Conservation (phyloP, 2,888 invertebrate genomes). For the Phanerotoma sp. region DNA sequence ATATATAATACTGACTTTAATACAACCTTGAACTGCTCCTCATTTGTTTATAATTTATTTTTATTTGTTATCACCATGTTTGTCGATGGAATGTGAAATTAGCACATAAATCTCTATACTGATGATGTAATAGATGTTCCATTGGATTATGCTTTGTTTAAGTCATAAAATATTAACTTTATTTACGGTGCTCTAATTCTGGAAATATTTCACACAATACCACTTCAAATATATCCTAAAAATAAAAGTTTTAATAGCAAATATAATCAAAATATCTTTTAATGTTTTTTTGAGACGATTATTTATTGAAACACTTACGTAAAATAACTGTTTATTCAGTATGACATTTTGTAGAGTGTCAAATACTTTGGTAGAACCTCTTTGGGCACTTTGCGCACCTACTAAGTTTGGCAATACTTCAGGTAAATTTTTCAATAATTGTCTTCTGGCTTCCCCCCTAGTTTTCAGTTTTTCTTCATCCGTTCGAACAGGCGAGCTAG, state of each 20-base stretch:
- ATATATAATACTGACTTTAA: too few species aligned
- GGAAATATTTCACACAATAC: slow-evolving; percentile 61
- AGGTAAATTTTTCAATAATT: slow-evolving; percentile 72
- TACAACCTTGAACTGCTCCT: too few species aligned
- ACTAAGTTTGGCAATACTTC: slow-evolving; percentile 82
- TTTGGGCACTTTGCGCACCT: slow-evolving; percentile 80
- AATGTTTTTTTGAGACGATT: too few species aligned
- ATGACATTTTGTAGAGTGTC: slow-evolving; percentile 80
- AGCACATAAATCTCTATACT: too few species aligned
- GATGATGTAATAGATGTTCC: too few species aligned
- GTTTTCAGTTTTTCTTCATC: slow-evolving; percentile 69
- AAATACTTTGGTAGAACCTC: slow-evolving; percentile 84
- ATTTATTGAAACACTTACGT: slow-evolving; percentile 69
- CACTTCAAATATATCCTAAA: slow-evolving; percentile 61
- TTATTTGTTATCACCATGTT: too few species aligned
- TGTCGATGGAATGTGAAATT: too few species aligned
- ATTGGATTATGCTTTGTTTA: too few species aligned
- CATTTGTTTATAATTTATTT: too few species aligned
- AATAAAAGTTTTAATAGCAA: slow-evolving; percentile 25
- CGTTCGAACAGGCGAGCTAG: slow-evolving; percentile 60
- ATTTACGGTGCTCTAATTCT: slow-evolving; percentile 53
- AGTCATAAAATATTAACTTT: slow-evolving; percentile 16
- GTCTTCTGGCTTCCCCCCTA: slow-evolving; percentile 68
- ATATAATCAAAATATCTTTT: background rate
- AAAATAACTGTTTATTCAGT: slow-evolving; percentile 88